phyloP scores from a whole-genome alignment of 2,888 invertebrate species.

The Chrysomela aeneicollis region DNA sequence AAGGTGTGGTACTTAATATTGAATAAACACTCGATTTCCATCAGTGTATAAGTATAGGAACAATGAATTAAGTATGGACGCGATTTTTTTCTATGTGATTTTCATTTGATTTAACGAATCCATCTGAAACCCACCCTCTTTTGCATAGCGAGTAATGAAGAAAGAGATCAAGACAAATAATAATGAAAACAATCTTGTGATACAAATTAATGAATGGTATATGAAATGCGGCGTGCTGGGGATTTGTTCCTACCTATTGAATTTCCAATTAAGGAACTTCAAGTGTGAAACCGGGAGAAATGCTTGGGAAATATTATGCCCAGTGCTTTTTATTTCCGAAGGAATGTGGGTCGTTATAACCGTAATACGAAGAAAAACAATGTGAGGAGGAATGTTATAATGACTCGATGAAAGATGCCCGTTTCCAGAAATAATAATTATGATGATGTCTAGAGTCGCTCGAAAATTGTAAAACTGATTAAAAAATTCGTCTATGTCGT shows the following conservation, averaged over 20 bases:
- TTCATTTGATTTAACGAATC: conserved; percentile 40
- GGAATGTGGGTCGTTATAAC: not conserved
- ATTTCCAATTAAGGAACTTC: not conserved
- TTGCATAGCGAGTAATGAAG: conserved; percentile 38
- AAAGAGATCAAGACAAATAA: conserved; percentile 37
- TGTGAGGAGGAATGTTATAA: too few relatives aligned
- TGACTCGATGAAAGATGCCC: too few relatives aligned
- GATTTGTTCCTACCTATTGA: conserved; percentile 3
- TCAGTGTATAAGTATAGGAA: too few relatives aligned
- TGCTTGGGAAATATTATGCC: not conserved
- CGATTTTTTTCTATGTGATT: conserved; percentile 36
- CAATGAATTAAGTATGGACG: conserved; percentile 29
- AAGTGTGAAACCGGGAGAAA: not conserved
- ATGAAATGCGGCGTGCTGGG: conserved; percentile 1
- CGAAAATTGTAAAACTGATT: too few relatives aligned
- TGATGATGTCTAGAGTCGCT: too few relatives aligned
- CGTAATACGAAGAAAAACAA: too few relatives aligned
- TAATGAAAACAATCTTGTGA: conserved; percentile 33
- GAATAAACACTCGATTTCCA: too few relatives aligned
- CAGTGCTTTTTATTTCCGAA: not conserved
- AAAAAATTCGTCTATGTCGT: too few relatives aligned
- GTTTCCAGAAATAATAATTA: too few relatives aligned
- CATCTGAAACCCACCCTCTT: conserved; percentile 22
- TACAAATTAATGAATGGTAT: conserved; percentile 21
- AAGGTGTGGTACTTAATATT: too few relatives aligned